These are phyloP conservation scores for Papilio machaon DNA, from an alignment of 1,140 invertebrate genomes.

Conservation along the genomic window DNA sequence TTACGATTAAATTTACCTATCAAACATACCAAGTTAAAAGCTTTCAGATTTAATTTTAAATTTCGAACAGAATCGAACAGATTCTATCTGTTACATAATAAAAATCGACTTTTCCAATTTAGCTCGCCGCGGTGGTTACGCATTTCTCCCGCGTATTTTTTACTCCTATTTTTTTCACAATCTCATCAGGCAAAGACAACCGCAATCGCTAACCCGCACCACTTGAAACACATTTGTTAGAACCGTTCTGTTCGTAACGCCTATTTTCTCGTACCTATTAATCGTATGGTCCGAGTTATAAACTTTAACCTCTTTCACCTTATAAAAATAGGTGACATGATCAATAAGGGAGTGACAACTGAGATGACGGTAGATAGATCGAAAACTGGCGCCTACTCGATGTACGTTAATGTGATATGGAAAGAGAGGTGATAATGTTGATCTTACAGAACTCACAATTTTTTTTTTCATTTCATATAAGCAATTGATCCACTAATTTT, in stretches of 20 bases:
- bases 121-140: background rate
- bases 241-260: conserved; percentile 34
- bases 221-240: conserved; percentile 36
- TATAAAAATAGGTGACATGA: too few relatives aligned
- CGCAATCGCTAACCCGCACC: conserved; percentile 22
- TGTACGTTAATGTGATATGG: too few relatives aligned
- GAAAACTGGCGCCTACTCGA: too few relatives aligned
- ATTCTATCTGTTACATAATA: conserved; percentile 9
- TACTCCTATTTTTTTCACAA: conserved; percentile 29
- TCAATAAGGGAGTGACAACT: too few relatives aligned
- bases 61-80: background rate
- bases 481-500: too few relatives aligned
- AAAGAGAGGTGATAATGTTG: too few relatives aligned
- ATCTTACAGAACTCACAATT: too few relatives aligned
- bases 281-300: conserved; percentile 26
- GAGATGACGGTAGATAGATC: too few relatives aligned
- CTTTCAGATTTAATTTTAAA: background rate
- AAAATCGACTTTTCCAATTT: conserved; percentile 30
- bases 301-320: background rate
- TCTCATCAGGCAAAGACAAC: conserved; percentile 31
- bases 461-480: too few relatives aligned
- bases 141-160: conserved; percentile 11
- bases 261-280: conserved; percentile 31
- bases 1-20: background rate
- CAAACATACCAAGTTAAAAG: background rate